Conservation (phyloP, 2,797 vertebrate species). For the Martes flavigula region DNA sequence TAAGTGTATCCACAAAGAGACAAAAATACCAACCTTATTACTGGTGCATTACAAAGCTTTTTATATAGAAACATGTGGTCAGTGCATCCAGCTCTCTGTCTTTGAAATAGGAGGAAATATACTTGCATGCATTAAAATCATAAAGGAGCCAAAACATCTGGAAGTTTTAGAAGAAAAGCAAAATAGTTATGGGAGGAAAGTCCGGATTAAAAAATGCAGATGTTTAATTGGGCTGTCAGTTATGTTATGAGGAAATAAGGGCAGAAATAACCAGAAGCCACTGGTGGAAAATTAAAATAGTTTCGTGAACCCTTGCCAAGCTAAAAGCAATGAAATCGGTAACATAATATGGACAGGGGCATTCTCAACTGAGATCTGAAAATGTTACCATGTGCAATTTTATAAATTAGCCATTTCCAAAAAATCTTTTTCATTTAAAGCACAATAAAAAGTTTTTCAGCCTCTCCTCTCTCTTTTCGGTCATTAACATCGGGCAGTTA, state of each 20-base stretch:
- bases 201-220: constrained; percentile 65
- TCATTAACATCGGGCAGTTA: constrained; percentile 64
- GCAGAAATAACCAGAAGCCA: constrained; percentile 71
- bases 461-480: constrained; percentile 9
- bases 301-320: constrained; percentile 58
- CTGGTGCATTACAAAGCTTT: constrained; percentile 39
- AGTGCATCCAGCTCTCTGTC: not conserved
- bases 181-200: constrained; percentile 37
- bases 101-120: constrained; percentile 34
- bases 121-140: constrained; percentile 54
- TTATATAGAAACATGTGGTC: constrained; percentile 23
- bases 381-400: constrained; percentile 40
- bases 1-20: constrained; percentile 27
- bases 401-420: constrained; percentile 58
- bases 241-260: constrained; percentile 58
- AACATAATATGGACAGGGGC: constrained; percentile 27
- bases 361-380: constrained; percentile 17
- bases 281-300: constrained; percentile 63
- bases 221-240: constrained; percentile 69
- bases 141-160: constrained; percentile 72
- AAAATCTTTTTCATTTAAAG: constrained; percentile 53
- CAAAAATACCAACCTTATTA: constrained; percentile 38
- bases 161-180: constrained; percentile 70
- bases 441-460: constrained; percentile 54
- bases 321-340: constrained; percentile 44